phyloP scores from a whole-genome alignment of 2,113 vertebrate genomes.

The Dunckerocampus dactyliophorus region DNA sequence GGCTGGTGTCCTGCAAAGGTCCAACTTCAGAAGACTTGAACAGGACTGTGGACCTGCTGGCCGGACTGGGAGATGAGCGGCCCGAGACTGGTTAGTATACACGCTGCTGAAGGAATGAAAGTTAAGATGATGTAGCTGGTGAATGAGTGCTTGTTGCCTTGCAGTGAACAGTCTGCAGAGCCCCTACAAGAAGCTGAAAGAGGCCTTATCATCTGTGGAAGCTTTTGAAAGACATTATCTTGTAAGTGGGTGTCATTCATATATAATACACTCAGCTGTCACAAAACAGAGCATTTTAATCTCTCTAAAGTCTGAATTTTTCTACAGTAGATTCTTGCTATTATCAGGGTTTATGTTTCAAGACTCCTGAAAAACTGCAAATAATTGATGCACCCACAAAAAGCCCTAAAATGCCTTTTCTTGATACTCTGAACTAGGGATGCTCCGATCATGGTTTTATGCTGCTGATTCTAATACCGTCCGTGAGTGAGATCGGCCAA shows the following conservation, averaged over 20 bases:
- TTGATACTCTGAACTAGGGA: too few species aligned
- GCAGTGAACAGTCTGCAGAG: constrained; percentile 90
- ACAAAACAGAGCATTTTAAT: too few species aligned
- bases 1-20: constrained; percentile 85
- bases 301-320: too few species aligned
- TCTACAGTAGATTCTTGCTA: too few species aligned
- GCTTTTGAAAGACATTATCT: constrained; percentile 97
- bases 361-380: too few species aligned
- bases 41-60: constrained; percentile 90
- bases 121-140: background rate
- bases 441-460: too few species aligned
- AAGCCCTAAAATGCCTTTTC: too few species aligned
- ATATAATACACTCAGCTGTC: too few species aligned
- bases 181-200: constrained; percentile 96
- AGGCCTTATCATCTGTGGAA: constrained; percentile 94
- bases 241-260: constrained; percentile 70
- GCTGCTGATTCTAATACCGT: too few species aligned
- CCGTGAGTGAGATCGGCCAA: too few species aligned
- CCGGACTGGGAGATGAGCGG: constrained; percentile 89
- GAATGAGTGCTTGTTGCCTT: constrained; percentile 18
- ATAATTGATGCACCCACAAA: too few species aligned
- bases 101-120: background rate
- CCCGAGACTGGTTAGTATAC: constrained; percentile 84
- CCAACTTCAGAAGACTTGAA: constrained; percentile 94
- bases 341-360: too few species aligned